Evolutionary conservation across 2,888 invertebrate genomes (phyloP), one percentile per base, ranked within the genome.

Genomic region (Steinernema hermaphroditum): DNA sequence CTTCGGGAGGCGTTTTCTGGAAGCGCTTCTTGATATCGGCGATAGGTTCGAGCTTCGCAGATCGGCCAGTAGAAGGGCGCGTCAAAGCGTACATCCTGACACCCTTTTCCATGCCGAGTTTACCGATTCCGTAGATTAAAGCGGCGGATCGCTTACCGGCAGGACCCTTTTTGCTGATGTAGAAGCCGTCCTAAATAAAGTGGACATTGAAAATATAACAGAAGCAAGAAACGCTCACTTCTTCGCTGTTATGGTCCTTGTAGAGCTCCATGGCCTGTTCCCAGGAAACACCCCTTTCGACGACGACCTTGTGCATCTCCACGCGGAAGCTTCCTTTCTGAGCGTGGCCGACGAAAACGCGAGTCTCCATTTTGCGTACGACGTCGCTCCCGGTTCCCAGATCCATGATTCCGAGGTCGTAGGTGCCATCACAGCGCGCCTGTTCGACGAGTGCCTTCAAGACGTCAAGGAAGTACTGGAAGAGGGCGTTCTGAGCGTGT

Each of bases 391-490:
- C 92, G 29, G 93, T 92, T 68, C 96, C 96, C 85, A 96, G 76
- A 76, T 86, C 85, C 78, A 92, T 88, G 85, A 92, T 92, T 80
- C 94, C 94, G 89, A 96, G 91, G 90, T 98, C 98, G 89, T 95
- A 98, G 46, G 94, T 91, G 0, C 97, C 97, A 81, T 93, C 92
- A 82, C 94, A 92, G 87, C 96, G 93, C 76, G 97, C 97, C 88
- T 94, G 93, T 73, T 92, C 91, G 79, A 98, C 92, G 73, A 97
- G 93, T 0, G 94, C 94, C 27, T 92, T 91, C 76, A 98, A 90
- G 0, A 96, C 96, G 86, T 96, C 94, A 0, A 94, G 94, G 89
- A 98, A 99, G 89, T 96, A 99, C 85, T 94, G 93, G 89, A 99
- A 98, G 1, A 99, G 89, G 68, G 94, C 91, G 89, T 99, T 99